Percentiles rank a stretch among this genome's conserved stretches.
Evolutionary conservation across 2,113 vertebrate genomes (phyloP).

Genomic region (Camelus dromedarius): DNA sequence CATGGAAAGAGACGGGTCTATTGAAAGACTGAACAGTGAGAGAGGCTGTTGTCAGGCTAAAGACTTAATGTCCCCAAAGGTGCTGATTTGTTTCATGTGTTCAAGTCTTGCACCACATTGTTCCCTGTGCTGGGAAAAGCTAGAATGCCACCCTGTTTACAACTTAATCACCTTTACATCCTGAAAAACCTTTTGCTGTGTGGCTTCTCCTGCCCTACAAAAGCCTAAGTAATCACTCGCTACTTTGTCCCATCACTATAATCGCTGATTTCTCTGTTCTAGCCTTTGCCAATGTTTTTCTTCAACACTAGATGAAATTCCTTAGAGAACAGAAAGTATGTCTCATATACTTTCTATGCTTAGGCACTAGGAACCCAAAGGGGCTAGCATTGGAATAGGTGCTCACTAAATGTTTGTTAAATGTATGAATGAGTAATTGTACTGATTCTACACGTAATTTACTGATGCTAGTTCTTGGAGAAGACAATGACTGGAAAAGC

Average conservation of each 20-base stretch:
- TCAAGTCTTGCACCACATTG: not conserved
- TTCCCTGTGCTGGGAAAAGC: not conserved
- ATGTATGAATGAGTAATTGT: not conserved
- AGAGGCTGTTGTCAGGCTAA: not conserved
- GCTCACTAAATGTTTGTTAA: not conserved
- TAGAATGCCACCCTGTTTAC: not conserved
- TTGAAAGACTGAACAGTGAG: not conserved
- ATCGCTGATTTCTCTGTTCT: not conserved
- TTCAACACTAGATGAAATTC: not conserved
- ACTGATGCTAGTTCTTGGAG: not conserved
- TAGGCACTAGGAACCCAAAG: not conserved
- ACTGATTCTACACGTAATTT: constrained; percentile 7
- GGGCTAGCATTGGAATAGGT: not conserved
- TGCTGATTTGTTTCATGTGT: not conserved
- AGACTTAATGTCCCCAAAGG: not conserved
- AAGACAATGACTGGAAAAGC: not conserved
- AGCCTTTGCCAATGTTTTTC: not conserved
- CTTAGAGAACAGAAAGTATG: not conserved
- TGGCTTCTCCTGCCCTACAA: not conserved
- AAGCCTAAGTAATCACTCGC: not conserved
- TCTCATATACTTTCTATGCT: not conserved
- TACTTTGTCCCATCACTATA: not conserved
- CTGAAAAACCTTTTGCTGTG: not conserved
- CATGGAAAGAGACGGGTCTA: not conserved
- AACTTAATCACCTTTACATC: not conserved